Evolutionary conservation across 1,140 invertebrate genomes (phyloP).

Genomic region (Agrypnia vestita): DNA sequence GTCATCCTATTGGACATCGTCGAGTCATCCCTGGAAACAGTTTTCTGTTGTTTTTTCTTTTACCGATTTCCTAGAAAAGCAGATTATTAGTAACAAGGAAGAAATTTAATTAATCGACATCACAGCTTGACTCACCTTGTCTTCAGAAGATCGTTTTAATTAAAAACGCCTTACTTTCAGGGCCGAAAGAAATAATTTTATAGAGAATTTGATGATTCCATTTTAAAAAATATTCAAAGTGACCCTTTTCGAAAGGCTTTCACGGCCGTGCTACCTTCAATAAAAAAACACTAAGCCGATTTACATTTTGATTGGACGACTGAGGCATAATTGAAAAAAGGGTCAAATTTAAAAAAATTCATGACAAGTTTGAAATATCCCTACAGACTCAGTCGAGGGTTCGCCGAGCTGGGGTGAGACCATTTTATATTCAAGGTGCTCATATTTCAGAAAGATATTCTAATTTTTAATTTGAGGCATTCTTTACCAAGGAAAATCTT

Average conservation of each 20-base stretch:
- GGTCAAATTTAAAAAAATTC: constrained; percentile 39
- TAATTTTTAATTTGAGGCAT: background rate
- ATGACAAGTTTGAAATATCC: constrained; percentile 28
- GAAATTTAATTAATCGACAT: too few species aligned
- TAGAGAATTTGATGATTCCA: too few species aligned
- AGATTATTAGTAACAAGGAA: too few species aligned
- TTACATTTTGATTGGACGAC: constrained; percentile 43
- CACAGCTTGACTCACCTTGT: too few species aligned
- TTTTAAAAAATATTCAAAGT: constrained; percentile 28
- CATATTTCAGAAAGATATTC: constrained; percentile 11
- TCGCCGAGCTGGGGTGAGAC: background rate
- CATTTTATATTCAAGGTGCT: constrained; percentile 8
- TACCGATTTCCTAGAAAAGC: too few species aligned
- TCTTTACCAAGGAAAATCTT: too few species aligned
- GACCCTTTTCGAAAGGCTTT: constrained; percentile 6
- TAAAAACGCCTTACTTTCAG: too few species aligned
- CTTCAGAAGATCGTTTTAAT: too few species aligned
- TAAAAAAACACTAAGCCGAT: constrained; percentile 8
- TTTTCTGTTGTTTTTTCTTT: too few species aligned
- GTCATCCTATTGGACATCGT: too few species aligned
- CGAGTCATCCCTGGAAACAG: too few species aligned
- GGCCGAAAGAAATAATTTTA: too few species aligned
- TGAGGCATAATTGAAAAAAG: constrained; percentile 42
- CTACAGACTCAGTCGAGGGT: background rate
- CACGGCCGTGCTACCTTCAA: constrained; percentile 7